Evolutionary conservation across 37 sponge, comb jelly and placozoan species (phyloP), one percentile per base, ranked within the genome.

Genomic region (Beroe ovata): DNA sequence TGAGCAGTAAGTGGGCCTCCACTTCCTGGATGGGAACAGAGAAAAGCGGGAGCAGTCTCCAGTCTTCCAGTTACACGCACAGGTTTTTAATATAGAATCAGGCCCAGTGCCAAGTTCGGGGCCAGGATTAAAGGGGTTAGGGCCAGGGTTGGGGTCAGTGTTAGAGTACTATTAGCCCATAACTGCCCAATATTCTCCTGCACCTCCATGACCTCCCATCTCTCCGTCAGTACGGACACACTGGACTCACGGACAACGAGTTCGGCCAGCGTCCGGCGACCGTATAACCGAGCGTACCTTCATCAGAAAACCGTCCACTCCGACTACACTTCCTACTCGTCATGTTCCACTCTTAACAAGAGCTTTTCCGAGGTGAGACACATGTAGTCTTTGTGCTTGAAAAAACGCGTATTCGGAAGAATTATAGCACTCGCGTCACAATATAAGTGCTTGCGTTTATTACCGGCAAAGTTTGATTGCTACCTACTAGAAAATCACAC

Each of bases 11-110:
- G 30, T 66, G 69, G 69, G 69, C 69, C 16, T 66, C 69, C 33
- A 66, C 69, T 19, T 66, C 69, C 16, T 66, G 69, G 69, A 66
- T 66, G 69, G 69, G 69, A 29, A 66, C 69, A 2, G 69, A 66
- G 69, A 66, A 66, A 16, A 66, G 69, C 34, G 69, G 35, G 33
- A 66, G 69, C 35, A 66, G 69, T 18, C 69, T 66, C 2, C 25
- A 29, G 69, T 29, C 32, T 37, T 66, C 69, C 36, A 66, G 69
- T 33, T 66, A 66, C 69, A 66, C 69, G 0, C 69, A 66, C 69
- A 66, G 69, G 69, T 66, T 47, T n/a, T n/a, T n/a, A n/a, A n/a
- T n/a, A n/a, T n/a, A n/a, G n/a, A n/a, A n/a, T n/a, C n/a, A n/a
- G n/a, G n/a, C n/a, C n/a, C n/a, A n/a, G n/a, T n/a, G n/a, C n/a